These are phyloP conservation scores for Chaitophorus viminalis DNA, from an alignment of 2,888 invertebrate species.

Conservation along the genomic window DNA sequence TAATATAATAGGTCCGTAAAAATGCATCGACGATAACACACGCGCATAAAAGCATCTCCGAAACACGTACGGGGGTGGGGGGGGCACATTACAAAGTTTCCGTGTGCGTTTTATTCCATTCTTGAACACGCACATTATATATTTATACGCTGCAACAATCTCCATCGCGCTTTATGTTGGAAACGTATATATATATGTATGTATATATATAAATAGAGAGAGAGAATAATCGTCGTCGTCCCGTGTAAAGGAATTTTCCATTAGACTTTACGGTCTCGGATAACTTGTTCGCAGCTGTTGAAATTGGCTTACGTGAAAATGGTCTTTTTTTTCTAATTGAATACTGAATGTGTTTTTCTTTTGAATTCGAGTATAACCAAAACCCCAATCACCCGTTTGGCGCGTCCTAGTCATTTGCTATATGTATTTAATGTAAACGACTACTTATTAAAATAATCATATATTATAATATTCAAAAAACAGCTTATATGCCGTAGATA, in stretches of 20 bases:
- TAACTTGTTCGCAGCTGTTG: constrained; percentile 30
- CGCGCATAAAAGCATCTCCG: neutral
- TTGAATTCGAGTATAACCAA: neutral
- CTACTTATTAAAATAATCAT: too few relatives aligned
- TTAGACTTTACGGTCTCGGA: constrained; percentile 13
- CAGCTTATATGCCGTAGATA: too few relatives aligned
- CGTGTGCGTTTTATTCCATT: constrained; percentile 24
- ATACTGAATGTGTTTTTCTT: neutral
- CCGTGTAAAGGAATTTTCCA: constrained; percentile 7
- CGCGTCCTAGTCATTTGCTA: too few relatives aligned
- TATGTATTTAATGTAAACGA: too few relatives aligned
- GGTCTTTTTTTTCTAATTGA: neutral
- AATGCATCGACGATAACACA: neutral
- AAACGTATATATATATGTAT: too few relatives aligned
- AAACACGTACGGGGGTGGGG: neutral
- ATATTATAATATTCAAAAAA: too few relatives aligned
- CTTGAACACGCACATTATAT: too few relatives aligned
- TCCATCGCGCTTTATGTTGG: neutral
- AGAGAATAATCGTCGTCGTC: too few relatives aligned
- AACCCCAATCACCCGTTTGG: neutral
- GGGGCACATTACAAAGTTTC: constrained; percentile 32
- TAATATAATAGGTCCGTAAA: neutral
- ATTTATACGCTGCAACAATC: neutral
- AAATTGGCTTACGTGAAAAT: constrained; percentile 10
- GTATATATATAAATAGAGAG: too few relatives aligned